These are phyloP conservation scores for Dromius quadrimaculatus DNA, from an alignment of 2,888 invertebrate genomes.

Conservation along the genomic window DNA sequence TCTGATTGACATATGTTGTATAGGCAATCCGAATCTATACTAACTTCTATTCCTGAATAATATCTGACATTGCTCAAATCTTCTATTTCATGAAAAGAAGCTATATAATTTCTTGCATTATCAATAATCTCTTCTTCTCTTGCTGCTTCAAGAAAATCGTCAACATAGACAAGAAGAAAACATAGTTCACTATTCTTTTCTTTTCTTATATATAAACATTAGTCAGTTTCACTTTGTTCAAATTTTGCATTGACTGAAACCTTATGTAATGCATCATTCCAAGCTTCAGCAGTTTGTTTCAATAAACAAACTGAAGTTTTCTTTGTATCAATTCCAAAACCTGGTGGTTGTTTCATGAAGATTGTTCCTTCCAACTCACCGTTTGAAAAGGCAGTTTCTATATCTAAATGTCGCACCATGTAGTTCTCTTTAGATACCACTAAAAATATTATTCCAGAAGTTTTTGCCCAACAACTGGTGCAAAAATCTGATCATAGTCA, in stretches of 20 bases:
- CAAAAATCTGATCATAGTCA: conserved; percentile 57
- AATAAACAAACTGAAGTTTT: background rate
- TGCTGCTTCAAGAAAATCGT: conserved; percentile 1
- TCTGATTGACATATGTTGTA: background rate
- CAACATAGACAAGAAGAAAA: conserved; percentile 4
- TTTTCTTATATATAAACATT: conserved; percentile 24
- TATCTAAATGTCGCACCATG: background rate
- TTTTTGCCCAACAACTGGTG: conserved; percentile 55
- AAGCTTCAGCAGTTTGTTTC: conserved; percentile 1
- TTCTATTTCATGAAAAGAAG: no score
- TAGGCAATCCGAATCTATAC: background rate
- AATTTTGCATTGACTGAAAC: background rate
- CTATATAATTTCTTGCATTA: background rate
- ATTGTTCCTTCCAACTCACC: conserved; percentile 51
- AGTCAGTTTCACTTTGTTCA: conserved; percentile 13
- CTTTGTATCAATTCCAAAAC: background rate
- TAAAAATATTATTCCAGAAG: conserved; percentile 54
- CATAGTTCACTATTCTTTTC: background rate
- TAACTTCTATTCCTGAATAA: conserved; percentile 15
- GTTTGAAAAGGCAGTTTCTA: conserved; percentile 57
- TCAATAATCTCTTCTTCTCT: background rate
- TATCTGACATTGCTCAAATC: background rate
- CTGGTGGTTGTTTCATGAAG: conserved; percentile 32
- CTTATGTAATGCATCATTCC: conserved; percentile 6
- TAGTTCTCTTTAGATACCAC: conserved; percentile 28